A percentile compares a stretch with the other conserved stretches of the same genome.
These are phyloP conservation scores for Diloba caeruleocephala DNA, from an alignment of 2,888 invertebrate genomes.

Conservation along the genomic window DNA sequence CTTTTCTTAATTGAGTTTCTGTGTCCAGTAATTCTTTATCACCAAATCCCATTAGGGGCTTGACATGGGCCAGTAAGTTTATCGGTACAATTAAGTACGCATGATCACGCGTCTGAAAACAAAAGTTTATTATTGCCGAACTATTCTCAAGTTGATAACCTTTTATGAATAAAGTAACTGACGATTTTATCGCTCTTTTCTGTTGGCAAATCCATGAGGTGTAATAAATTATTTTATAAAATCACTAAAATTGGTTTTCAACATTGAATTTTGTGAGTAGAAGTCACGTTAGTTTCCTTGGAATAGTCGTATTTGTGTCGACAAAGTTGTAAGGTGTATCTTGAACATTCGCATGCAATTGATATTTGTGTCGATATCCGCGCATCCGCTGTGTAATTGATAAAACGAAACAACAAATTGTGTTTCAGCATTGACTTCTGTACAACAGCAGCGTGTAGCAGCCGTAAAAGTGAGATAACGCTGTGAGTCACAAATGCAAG, in stretches of 20 bases:
- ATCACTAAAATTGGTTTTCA: slow-evolving; percentile 27
- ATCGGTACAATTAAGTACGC: slow-evolving; percentile 74
- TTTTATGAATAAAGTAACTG: slow-evolving; percentile 58
- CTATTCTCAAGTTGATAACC: slow-evolving; percentile 53
- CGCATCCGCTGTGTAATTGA: slow-evolving; percentile 76
- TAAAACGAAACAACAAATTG: slow-evolving; percentile 74
- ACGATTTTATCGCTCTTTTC: slow-evolving; percentile 53
- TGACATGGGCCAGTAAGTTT: slow-evolving; percentile 69
- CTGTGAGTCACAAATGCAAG: slow-evolving; percentile 71
- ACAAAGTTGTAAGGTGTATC: slow-evolving; percentile 33
- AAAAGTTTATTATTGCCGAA: slow-evolving; percentile 61
- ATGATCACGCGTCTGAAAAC: slow-evolving; percentile 62
- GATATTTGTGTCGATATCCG: slow-evolving; percentile 66
- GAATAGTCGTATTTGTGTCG: slow-evolving; percentile 25
- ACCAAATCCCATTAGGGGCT: slow-evolving; percentile 77
- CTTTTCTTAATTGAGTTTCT: slow-evolving; percentile 86
- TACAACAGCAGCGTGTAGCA: slow-evolving; percentile 66
- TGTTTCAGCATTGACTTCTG: slow-evolving; percentile 61
- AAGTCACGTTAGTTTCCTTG: slow-evolving; percentile 14
- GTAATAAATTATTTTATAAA: slow-evolving; percentile 41
- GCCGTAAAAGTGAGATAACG: slow-evolving; percentile 79
- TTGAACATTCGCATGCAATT: slow-evolving; percentile 58
- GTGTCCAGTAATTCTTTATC: slow-evolving; percentile 82
- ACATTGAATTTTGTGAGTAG: slow-evolving; percentile 16
- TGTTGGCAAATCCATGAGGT: slow-evolving; percentile 55